Evolutionary conservation across 2,888 invertebrate genomes (phyloP), one percentile per base, ranked within the genome.

Genomic region (Rapana venosa): DNA sequence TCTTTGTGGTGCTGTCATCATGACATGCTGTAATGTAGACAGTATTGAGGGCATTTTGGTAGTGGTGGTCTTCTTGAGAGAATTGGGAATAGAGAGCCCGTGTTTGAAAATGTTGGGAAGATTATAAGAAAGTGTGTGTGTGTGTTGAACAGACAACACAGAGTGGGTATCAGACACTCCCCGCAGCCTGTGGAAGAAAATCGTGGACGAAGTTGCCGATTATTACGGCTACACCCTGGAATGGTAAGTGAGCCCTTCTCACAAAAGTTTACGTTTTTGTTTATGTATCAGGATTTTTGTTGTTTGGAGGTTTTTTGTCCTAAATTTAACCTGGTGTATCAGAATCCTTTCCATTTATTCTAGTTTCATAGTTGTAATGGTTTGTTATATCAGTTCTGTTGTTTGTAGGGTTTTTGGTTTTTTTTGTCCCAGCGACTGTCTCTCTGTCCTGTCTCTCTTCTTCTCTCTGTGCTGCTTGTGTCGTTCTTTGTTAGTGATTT

Each of bases 151-250:
- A 94, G 97, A 97, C 93, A 97, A 97, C 93, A 97, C 97, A 94
- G 98, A 98, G 94, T 99, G 99, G 99, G 97, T 98, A 6, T 97
- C 97, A 92, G 97, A 99, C 91, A 98, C 98, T 8, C 98, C 98
- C 0, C 98, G 98, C 95, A 97, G 97, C 8, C 97, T 99, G 86
- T 99, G 99, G 98, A 97, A 97, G 93, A 98, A 98, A 96, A 97
- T 99, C 90, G 97, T 97, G 94, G 97, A 97, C 85, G 99, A 99
- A 95, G 97, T 98, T 30, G 97, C 98, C 96, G 97, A 97, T 0
- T 99, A 99, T 95, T 99, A 98, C 97, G 98, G 98, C 94, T 99
- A 98, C 97, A 98, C 98, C 89, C 96, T 99, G 35, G 97, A 97
- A 77, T 97, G 97, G 96, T 96, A 91, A 92, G 94, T 92, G 17